A percentile compares a stretch with the other conserved stretches of the same genome.
Evolutionary conservation across 2,888 invertebrate species (phyloP).

Genomic region (Ethmia dodecea): DNA sequence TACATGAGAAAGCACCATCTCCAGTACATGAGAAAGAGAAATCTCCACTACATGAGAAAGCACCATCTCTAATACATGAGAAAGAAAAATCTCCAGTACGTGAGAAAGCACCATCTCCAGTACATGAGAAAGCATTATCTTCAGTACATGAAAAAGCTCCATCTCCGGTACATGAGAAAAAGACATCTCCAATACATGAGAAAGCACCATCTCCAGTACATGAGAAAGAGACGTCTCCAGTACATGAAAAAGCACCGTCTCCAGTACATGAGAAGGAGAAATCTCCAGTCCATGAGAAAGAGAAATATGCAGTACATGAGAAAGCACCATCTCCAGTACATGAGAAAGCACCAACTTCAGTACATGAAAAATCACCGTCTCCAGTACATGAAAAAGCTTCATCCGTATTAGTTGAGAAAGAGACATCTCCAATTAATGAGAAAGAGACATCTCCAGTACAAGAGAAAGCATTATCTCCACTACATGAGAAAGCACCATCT

Average conservation of each 20-base stretch:
- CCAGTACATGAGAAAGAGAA: too few species aligned
- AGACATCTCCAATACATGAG: background rate
- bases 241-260: background rate
- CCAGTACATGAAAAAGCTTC: background rate
- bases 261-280: background rate
- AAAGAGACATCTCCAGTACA: background rate
- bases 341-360: background rate
- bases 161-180: too few species aligned
- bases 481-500: too few species aligned
- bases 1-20: too few species aligned
- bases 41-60: background rate
- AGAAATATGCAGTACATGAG: background rate
- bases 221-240: background rate
- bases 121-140: background rate
- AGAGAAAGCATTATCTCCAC: background rate
- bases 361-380: background rate
- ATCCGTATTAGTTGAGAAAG: background rate
- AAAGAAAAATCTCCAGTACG: background rate
- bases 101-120: conserved; percentile 3
- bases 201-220: conserved; percentile 3
- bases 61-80: background rate
- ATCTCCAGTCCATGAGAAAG: background rate
- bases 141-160: background rate
- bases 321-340: background rate
- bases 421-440: background rate